Evolutionary conservation across 2,888 invertebrate genomes (phyloP).

Genomic region (Heteromurus nitidus): DNA sequence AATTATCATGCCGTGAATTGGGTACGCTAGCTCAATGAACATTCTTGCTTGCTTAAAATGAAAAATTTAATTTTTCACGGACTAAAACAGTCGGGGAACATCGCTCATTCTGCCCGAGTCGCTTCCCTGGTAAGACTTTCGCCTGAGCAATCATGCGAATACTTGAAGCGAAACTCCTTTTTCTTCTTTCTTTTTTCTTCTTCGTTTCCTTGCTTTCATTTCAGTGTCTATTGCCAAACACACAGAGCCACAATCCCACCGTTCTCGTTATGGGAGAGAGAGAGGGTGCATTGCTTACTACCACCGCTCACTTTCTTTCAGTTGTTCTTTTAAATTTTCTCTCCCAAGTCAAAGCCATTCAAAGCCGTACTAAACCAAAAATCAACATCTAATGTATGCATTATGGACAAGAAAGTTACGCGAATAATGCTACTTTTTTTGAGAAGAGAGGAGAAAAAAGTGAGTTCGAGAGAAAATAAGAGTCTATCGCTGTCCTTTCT

Average conservation of each 20-base stretch:
- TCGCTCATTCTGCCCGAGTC: constrained; percentile 72
- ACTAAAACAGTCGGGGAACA: constrained; percentile 73
- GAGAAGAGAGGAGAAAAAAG: constrained; percentile 16
- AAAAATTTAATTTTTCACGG: constrained; percentile 74
- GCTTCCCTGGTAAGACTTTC: constrained; percentile 69
- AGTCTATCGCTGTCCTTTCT: constrained; percentile 30
- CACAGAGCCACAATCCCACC: constrained; percentile 6
- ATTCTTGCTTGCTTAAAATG: constrained; percentile 71
- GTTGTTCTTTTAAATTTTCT: constrained; percentile 57
- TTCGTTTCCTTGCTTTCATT: constrained; percentile 30
- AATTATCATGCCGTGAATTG: constrained; percentile 74
- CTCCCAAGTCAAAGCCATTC: constrained; percentile 25
- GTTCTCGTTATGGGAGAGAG: background rate
- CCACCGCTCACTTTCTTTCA: background rate
- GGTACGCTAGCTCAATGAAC: constrained; percentile 68
- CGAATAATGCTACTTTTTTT: constrained; percentile 18
- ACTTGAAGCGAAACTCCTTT: constrained; percentile 63
- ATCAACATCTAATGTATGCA: constrained; percentile 61
- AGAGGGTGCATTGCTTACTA: constrained; percentile 8
- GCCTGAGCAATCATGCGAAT: constrained; percentile 74
- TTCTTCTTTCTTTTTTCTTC: constrained; percentile 45
- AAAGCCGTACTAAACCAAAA: constrained; percentile 57
- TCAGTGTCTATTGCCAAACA: constrained; percentile 13
- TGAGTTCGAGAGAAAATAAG: constrained; percentile 39
- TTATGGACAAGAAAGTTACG: constrained; percentile 40